Percentiles rank a stretch among this genome's conserved stretches.
Evolutionary conservation across 2,113 vertebrate species (phyloP).

Genomic region (Campylomormyrus tamandua): DNA sequence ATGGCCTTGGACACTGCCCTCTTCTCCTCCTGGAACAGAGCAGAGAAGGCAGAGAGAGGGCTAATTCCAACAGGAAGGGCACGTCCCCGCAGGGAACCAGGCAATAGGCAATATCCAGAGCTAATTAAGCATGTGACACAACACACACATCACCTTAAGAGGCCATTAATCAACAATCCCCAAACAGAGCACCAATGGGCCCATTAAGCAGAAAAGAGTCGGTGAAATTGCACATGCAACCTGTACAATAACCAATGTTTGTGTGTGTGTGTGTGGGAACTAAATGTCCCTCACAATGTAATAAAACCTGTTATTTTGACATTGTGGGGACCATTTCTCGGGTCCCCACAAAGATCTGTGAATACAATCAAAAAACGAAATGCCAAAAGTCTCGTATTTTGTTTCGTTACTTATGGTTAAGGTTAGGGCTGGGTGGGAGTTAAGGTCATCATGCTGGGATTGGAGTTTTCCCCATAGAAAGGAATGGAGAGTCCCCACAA

Average conservation of each 20-base stretch:
- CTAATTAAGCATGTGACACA: not conserved
- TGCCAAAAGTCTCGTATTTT: no score
- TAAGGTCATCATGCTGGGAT: not conserved
- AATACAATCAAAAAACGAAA: not conserved
- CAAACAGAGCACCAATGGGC: not conserved
- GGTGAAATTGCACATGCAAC: not conserved
- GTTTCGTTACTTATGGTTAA: no score
- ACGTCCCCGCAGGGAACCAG: not conserved
- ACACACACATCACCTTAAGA: not conserved
- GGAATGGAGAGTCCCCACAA: not conserved
- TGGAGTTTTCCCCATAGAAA: not conserved
- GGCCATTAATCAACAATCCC: not conserved
- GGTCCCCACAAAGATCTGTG: not conserved
- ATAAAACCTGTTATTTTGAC: not conserved
- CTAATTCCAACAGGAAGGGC: not conserved
- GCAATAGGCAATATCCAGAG: not conserved
- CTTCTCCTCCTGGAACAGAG: constrained; percentile 69
- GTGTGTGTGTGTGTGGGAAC: not conserved
- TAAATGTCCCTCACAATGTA: not conserved
- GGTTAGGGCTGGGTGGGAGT: not conserved
- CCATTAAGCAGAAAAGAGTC: not conserved
- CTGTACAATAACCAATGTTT: not conserved
- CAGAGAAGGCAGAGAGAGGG: not conserved
- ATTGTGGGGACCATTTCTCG: not conserved
- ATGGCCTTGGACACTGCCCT: constrained; percentile 72